phyloP scores from a whole-genome alignment of 2,113 vertebrate genomes.

The Arizona elegans region DNA sequence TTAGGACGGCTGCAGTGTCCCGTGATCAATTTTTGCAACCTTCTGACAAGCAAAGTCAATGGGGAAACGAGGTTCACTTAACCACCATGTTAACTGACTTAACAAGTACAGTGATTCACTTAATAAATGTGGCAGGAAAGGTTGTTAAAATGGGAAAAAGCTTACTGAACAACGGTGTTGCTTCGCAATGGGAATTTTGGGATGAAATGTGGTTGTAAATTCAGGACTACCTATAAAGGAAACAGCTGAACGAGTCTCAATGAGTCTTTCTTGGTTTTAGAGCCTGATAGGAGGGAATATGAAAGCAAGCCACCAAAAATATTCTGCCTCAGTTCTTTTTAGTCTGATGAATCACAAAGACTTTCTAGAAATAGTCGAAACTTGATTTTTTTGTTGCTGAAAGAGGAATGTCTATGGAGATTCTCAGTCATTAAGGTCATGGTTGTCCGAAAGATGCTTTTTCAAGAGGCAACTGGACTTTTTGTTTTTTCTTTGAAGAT shows the following conservation, averaged over 20 bases:
- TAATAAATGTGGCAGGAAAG: background rate
- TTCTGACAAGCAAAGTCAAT: background rate
- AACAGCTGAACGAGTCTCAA: background rate
- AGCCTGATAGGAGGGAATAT: background rate
- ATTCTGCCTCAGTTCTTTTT: background rate
- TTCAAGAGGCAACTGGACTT: no score
- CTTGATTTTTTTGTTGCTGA: background rate
- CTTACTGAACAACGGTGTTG: background rate
- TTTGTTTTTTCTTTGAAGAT: no score
- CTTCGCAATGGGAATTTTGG: background rate
- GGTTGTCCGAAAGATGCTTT: no score
- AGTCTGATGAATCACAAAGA: background rate
- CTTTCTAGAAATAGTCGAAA: background rate
- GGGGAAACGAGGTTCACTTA: background rate
- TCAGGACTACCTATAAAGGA: background rate
- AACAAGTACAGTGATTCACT: background rate
- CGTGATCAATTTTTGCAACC: background rate
- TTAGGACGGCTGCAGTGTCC: no score
- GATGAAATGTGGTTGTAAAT: background rate
- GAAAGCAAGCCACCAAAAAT: background rate
- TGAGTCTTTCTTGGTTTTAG: no score
- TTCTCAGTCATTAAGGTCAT: no score
- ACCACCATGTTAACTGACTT: background rate
- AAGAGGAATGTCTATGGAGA: background rate
- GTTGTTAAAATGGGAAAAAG: background rate